A percentile compares a stretch with the other conserved stretches of the same genome.
Conservation (phyloP, 2,888 invertebrate species). For the Tetanocera ferruginea region DNA sequence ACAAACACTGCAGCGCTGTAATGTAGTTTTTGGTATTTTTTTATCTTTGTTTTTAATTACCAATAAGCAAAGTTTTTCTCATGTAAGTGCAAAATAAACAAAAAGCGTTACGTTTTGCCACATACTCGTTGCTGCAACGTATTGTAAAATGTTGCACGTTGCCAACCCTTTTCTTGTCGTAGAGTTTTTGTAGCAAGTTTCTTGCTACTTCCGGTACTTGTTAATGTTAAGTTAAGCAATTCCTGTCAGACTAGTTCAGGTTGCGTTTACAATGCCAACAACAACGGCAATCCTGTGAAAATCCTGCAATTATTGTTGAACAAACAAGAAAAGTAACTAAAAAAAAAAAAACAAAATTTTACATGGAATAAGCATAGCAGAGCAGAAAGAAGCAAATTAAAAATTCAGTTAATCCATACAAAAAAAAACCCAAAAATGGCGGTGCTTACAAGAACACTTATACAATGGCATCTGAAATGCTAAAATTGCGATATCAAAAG, state of each 20-base stretch:
- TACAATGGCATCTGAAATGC: too few relatives aligned
- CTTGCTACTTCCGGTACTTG: conserved; percentile 22
- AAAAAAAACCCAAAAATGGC: too few relatives aligned
- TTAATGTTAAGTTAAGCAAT: conserved; percentile 24
- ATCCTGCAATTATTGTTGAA: conserved; percentile 2
- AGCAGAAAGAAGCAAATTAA: too few relatives aligned
- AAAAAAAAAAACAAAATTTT: neutral
- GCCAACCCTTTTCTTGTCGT: conserved; percentile 31
- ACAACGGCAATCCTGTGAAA: conserved; percentile 5
- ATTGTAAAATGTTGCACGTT: neutral
- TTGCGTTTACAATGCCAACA: conserved; percentile 2
- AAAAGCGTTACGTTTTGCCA: conserved; percentile 14
- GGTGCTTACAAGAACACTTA: too few relatives aligned
- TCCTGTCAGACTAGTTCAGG: neutral
- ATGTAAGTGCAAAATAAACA: neutral
- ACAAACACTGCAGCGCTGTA: neutral
- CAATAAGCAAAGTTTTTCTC: conserved; percentile 1
- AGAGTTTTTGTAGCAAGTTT: conserved; percentile 9
- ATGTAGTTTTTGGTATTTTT: too few relatives aligned
- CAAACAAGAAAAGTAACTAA: neutral
- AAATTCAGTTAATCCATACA: too few relatives aligned
- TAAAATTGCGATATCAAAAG: too few relatives aligned
- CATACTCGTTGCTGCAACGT: neutral
- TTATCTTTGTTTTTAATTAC: too few relatives aligned
- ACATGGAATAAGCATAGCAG: too few relatives aligned